These are phyloP conservation scores for Taphrorychus bicolor DNA, from an alignment of 2,888 invertebrate genomes.

Conservation along the genomic window DNA sequence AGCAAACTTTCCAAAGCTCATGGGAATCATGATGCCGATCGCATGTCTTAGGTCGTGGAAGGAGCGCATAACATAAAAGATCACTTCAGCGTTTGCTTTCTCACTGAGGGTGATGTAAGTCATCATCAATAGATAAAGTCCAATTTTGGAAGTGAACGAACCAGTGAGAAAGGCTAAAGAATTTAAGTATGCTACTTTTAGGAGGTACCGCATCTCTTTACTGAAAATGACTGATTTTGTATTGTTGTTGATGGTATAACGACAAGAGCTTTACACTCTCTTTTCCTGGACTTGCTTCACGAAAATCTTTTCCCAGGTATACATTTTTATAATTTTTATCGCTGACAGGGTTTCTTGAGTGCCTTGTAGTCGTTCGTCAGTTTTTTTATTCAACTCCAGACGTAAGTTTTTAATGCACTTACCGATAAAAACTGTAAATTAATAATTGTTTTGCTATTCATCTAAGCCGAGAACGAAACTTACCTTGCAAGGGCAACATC, in stretches of 20 bases:
- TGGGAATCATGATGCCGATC: slow-evolving; percentile 44
- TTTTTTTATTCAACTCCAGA: slow-evolving; percentile 51
- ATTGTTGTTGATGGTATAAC: too few relatives aligned
- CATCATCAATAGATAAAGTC: slow-evolving; percentile 49
- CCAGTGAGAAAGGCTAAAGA: slow-evolving; percentile 50
- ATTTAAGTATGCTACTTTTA: slow-evolving; percentile 46
- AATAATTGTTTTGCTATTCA: not conserved
- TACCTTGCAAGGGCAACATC: slow-evolving; percentile 46
- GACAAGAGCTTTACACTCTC: slow-evolving; percentile 51
- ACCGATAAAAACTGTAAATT: slow-evolving; percentile 43
- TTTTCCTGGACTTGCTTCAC: slow-evolving; percentile 63
- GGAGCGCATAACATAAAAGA: slow-evolving; percentile 47
- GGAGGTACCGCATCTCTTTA: slow-evolving; percentile 46
- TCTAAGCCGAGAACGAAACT: too few relatives aligned
- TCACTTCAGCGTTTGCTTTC: slow-evolving; percentile 45
- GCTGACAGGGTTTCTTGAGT: slow-evolving; percentile 52
- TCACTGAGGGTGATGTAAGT: slow-evolving; percentile 44
- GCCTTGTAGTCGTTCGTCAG: slow-evolving; percentile 50
- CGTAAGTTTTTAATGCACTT: slow-evolving; percentile 44
- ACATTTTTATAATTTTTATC: slow-evolving; percentile 53
- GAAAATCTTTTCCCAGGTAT: slow-evolving; percentile 52
- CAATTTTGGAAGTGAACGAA: slow-evolving; percentile 46
- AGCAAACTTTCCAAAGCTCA: slow-evolving; percentile 46
- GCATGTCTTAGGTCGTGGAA: slow-evolving; percentile 43
- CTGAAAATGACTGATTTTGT: too few relatives aligned